Base-by-base conservation (phyloP, 2,113 vertebrate genomes). In the Oreochromis tanganicae region DNA sequence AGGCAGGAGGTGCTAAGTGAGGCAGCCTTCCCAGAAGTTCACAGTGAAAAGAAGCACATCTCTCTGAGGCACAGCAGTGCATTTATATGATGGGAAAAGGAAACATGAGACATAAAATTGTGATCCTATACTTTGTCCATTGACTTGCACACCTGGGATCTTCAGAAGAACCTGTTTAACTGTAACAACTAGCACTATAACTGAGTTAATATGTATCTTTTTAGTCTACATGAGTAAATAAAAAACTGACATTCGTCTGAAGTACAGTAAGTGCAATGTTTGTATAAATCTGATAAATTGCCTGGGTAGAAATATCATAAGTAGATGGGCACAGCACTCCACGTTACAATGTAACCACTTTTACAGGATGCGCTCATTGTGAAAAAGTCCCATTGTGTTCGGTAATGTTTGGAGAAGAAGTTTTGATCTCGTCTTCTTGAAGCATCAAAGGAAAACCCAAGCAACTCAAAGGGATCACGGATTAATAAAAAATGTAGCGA, bases 141-240 rank as follows among this genome's bases (percentile, higher is more conserved):
- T 24, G 54, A 55, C 54, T 36, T 66, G 61, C 9, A 66, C 17
- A 66, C 17, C 32, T 36, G 61, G 61, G 32, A 66, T n/a, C 32
- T 63, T 63, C 32, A 63, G 17, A 63, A 63, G 32, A 36, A 36
- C 59, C 17, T 1, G 32, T 63, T 63, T 7, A 63, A 12, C 32
- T 63, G 17, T n/a, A 36, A 36, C 59, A 63, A 36, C 11, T 63
- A 63, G 32, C 59, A 63, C 59, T 63, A 63, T 63, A 32, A 63
- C 16, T 63, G 9, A 63, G 59, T 34, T 34, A 63, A 63, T 11
- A 63, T 2, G 16, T 63, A 19, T 34, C 59, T 11, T 63, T 63
- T 63, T 11, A 63, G 16, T 16, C 59, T 1, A 36, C 59, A 1
- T 36, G 32, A 63, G 17, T 63, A 7, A 36, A 63, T 63, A n/a